These are phyloP conservation scores for Danio albolineatus DNA, from an alignment of 2,797 vertebrate genomes.

Conservation along the genomic window DNA sequence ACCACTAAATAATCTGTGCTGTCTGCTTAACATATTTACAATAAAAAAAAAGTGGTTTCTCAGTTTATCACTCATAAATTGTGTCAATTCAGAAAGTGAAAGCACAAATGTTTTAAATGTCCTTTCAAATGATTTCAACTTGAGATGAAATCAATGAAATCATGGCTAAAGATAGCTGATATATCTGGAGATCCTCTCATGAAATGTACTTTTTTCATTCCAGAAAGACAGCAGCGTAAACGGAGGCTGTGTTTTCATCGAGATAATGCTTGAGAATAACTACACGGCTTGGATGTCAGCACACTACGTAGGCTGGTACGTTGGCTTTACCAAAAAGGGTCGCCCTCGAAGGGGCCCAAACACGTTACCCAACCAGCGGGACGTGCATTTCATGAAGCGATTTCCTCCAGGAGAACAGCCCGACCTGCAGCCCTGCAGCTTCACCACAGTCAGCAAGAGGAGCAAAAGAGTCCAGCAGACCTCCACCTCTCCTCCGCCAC, in stretches of 20 bases:
- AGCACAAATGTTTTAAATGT: no score
- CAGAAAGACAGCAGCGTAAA: slow-evolving; percentile 83
- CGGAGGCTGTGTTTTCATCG: slow-evolving; percentile 88
- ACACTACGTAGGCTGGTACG: slow-evolving; percentile 85
- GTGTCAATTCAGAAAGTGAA: no score
- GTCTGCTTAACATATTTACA: no score
- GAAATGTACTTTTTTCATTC: not conserved
- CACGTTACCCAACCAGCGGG: slow-evolving; percentile 87
- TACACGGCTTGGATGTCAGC: slow-evolving; percentile 90
- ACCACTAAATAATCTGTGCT: no score
- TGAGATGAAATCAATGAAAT: no score
- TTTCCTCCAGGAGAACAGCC: slow-evolving; percentile 83
- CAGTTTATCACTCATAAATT: no score
- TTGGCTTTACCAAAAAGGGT: slow-evolving; percentile 90
- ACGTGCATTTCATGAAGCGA: slow-evolving; percentile 91
- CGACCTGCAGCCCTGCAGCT: slow-evolving; percentile 85
- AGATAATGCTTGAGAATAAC: slow-evolving; percentile 89
- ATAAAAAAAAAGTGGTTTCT: no score
- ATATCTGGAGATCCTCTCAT: not conserved
- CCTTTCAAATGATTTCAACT: no score
- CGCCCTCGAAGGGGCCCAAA: slow-evolving; percentile 85
- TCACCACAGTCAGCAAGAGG: slow-evolving; percentile 88
- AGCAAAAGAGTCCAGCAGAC: slow-evolving; percentile 83
- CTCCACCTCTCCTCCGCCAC: slow-evolving; percentile 54
- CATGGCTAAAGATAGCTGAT: no score